Percentiles rank a stretch among this genome's conserved stretches.
phyloP scores from a whole-genome alignment of 2,113 vertebrate species.

The Serranochromis macrocephalus region DNA sequence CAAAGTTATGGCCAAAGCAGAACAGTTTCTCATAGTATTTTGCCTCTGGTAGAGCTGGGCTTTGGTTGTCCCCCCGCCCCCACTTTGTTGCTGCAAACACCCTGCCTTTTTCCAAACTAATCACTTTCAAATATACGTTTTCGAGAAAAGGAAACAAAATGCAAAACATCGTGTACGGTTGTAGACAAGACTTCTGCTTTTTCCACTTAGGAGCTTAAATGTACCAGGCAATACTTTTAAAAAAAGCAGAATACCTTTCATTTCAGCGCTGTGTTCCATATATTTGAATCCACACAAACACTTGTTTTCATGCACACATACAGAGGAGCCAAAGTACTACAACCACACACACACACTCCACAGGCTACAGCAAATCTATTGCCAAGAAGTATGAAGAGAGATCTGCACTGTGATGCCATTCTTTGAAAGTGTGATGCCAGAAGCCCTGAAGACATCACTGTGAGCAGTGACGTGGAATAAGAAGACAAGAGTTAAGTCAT shows the following conservation, averaged over 20 bases:
- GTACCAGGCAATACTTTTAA: neutral
- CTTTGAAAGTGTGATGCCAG: slow-evolving; percentile 94
- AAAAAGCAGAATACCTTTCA: neutral
- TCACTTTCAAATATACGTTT: rapidly evolving
- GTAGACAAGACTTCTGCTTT: neutral
- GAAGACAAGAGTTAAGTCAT: slow-evolving; percentile 36
- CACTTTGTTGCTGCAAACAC: neutral
- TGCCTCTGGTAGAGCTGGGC: neutral
- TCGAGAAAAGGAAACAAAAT: neutral
- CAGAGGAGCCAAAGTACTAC: slow-evolving; percentile 21
- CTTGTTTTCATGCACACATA: neutral
- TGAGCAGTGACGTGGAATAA: slow-evolving; percentile 17
- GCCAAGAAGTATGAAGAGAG: slow-evolving; percentile 44
- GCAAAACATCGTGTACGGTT: rapidly evolving
- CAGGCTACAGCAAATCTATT: neutral
- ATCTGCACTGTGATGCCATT: slow-evolving; percentile 97
- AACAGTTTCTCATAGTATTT: neutral
- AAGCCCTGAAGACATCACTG: slow-evolving; percentile 68
- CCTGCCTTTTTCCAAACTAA: neutral
- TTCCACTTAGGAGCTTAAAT: neutral
- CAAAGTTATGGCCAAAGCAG: neutral
- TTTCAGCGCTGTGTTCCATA: neutral
- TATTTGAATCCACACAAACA: slow-evolving; percentile 8
- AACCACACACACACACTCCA: slow-evolving; percentile 22
- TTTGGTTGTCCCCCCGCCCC: neutral